Conservation (phyloP, 2,888 invertebrate genomes). For the Tuta absoluta region DNA sequence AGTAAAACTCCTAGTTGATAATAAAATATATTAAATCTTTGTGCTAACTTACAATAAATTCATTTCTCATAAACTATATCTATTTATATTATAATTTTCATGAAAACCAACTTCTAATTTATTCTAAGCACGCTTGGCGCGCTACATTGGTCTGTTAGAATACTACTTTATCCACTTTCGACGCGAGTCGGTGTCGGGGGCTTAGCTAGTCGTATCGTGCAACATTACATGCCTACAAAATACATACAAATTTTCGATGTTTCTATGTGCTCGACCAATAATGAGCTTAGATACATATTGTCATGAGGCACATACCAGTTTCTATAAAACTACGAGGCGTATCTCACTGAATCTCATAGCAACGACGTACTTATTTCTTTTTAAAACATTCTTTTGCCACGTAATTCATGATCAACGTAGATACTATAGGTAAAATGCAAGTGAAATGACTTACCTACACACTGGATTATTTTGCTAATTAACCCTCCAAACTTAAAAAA, state of each 20-base stretch:
- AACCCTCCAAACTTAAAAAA: no score
- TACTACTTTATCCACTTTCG: slow-evolving; percentile 47
- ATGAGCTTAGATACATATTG: slow-evolving; percentile 56
- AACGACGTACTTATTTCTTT: no score
- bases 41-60: slow-evolving; percentile 82
- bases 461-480: no score
- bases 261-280: slow-evolving; percentile 48
- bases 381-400: no score
- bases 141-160: slow-evolving; percentile 73
- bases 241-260: slow-evolving; percentile 48
- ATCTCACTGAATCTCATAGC: neutral
- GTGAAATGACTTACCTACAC: no score
- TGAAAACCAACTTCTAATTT: slow-evolving; percentile 67
- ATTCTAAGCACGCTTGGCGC: slow-evolving; percentile 72
- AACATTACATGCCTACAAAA: slow-evolving; percentile 39
- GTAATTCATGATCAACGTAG: neutral
- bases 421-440: no score
- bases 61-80: slow-evolving; percentile 76
- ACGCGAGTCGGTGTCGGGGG: slow-evolving; percentile 11
- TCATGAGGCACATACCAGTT: slow-evolving; percentile 53
- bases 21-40: slow-evolving; percentile 82
- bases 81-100: slow-evolving; percentile 62
- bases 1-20: slow-evolving; percentile 79
- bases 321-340: slow-evolving; percentile 20
- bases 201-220: slow-evolving; percentile 39